Conservation (phyloP, 2,113 vertebrate genomes). For the Paralichthys olivaceus region DNA sequence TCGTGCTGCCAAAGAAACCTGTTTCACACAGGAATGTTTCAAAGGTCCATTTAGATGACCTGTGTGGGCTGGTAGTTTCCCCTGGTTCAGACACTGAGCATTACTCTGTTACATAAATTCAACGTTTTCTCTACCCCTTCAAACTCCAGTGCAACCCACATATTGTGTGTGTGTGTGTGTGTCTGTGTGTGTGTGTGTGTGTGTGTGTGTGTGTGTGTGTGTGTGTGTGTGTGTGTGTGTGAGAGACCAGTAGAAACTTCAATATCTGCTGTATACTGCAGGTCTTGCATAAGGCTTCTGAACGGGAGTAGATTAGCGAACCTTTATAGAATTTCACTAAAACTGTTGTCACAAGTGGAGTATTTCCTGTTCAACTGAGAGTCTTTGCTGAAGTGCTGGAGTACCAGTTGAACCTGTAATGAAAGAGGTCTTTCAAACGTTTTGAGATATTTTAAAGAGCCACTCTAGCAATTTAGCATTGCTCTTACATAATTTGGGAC, state of each 20-base stretch:
- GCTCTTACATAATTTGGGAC: not conserved
- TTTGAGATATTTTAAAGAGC: conserved; percentile 1
- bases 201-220: conserved; percentile 19
- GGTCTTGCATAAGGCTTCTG: conserved; percentile 35
- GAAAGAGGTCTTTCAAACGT: not conserved
- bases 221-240: conserved; percentile 26
- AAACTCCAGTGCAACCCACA: conserved; percentile 62
- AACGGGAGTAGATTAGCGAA: conserved; percentile 26
- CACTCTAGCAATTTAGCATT: not conserved
- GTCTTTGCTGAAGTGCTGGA: conserved; percentile 21
- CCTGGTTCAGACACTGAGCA: conserved; percentile 54
- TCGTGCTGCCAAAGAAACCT: conserved; percentile 61
- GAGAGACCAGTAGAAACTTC: conserved; percentile 22
- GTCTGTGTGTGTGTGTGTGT: conserved; percentile 19
- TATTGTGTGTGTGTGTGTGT: conserved; percentile 23
- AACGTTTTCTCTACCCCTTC: conserved; percentile 37
- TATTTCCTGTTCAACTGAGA: conserved; percentile 23
- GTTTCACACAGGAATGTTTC: conserved; percentile 48
- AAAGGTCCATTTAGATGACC: conserved; percentile 51
- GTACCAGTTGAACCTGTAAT: conserved; percentile 20
- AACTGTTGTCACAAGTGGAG: conserved; percentile 20
- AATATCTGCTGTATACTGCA: not conserved
- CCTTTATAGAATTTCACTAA: conserved; percentile 19
- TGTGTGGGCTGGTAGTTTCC: conserved; percentile 60
- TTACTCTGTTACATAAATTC: conserved; percentile 59